Conservation (phyloP, 1,140 invertebrate genomes). For the Hyphantria cunea region DNA sequence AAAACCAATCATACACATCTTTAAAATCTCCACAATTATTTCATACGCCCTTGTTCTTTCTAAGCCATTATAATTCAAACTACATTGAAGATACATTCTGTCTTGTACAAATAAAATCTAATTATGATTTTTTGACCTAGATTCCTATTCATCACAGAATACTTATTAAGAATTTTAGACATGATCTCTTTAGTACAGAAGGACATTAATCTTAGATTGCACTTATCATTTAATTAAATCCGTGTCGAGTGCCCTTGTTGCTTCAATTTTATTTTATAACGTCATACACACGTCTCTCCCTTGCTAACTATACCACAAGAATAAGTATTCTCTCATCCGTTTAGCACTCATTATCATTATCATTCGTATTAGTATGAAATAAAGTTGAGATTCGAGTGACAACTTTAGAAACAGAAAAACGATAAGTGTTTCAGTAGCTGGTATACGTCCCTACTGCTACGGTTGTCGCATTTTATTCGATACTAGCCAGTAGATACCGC, state of each 20-base stretch:
- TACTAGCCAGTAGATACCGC: conserved; percentile 68
- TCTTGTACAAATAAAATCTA: conserved; percentile 10
- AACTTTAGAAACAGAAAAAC: conserved; percentile 35
- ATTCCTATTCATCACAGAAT: conserved; percentile 22
- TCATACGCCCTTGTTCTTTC: too few relatives aligned
- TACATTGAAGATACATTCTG: neutral
- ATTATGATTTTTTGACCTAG: conserved; percentile 19
- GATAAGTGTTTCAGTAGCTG: conserved; percentile 46
- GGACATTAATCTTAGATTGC: conserved; percentile 76
- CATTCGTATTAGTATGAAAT: conserved; percentile 29
- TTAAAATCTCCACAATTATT: too few relatives aligned
- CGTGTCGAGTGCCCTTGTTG: conserved; percentile 70
- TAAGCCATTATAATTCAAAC: neutral
- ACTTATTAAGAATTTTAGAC: conserved; percentile 56
- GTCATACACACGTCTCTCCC: conserved; percentile 78
- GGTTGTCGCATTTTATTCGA: conserved; percentile 60
- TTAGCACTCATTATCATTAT: conserved; percentile 4
- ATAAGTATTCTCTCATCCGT: conserved; percentile 27
- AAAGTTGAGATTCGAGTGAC: conserved; percentile 47
- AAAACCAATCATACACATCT: too few relatives aligned
- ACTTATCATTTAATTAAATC: conserved; percentile 81
- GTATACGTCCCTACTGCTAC: conserved; percentile 61
- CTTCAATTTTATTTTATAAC: conserved; percentile 81
- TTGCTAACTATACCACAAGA: conserved; percentile 59
- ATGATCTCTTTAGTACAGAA: conserved; percentile 55